Evolutionary conservation across 2,113 vertebrate genomes (phyloP), one percentile per base, ranked within the genome.

Genomic region (Myiozetetes cayanensis): DNA sequence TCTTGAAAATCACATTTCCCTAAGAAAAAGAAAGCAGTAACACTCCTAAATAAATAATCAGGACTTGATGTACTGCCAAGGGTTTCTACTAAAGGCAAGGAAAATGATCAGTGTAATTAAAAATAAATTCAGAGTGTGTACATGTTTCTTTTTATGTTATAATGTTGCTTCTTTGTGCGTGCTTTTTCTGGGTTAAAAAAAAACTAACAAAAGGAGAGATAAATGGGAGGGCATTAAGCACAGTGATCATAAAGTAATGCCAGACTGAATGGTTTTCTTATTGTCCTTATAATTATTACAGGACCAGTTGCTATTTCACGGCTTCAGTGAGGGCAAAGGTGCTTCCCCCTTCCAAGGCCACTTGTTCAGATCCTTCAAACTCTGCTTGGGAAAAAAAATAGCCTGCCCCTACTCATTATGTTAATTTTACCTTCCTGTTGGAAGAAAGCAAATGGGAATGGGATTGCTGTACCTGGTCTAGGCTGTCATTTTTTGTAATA

Each of bases 1-100:
- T 90, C 75, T 96, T 74, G 85, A 96, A 92, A 74, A 75, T 52
- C 80, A 67, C 37, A 79, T 75, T 94, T 96, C n/a, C 55, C 76
- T 83, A 90, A 83, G 52, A 90, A 96, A 94, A 80, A 81, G 92
- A 95, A 96, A 93, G 59, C 92, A 85, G 85, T 89, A 95, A 88
- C 59, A 74, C 74, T 88, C 96, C 95, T 96, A 98, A 97, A 95
- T 90, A 96, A 97, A 96, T 95, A 96, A 96, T 95, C 79, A 96
- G 84, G 79, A 96, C 87, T 97, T 95, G 94, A 96, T 96, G 88
- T 87, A 85, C 95, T 94, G 92, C 92, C 95, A 98, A 97, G 68
- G 80, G 59, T 83, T 97, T 89, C 85, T 94, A 86, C 79, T 62
- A 94, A 97, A 97, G 92, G 56, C 79, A 93, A 91, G 86, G 70